Base-by-base conservation (phyloP, 2,113 vertebrate genomes). In the Gorsachius goisagi region DNA sequence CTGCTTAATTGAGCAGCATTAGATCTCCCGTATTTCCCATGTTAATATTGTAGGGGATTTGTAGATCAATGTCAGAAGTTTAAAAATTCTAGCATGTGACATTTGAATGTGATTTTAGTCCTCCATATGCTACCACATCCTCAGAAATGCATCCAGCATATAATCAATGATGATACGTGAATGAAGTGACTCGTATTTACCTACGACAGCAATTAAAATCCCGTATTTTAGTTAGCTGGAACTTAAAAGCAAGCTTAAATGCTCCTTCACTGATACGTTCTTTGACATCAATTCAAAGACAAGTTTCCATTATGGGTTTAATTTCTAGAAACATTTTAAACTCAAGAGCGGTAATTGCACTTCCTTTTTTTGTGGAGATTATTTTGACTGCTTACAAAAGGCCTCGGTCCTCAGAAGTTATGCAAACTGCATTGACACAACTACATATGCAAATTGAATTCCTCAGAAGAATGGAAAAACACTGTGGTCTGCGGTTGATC, bases 381-480 rank as follows among this genome's bases (percentile, higher is more conserved):
- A 27, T 71, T 88, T 45, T 75, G 68, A 47, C 74, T 60, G 66
- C 82, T 96, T 88, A 77, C 71, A 74, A 26, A 88, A 84, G 78
- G 63, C 47, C 85, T 83, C 59, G 63, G 77, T 88, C 94, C 79
- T 87, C 94, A 85, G 79, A 95, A 91, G 92, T 97, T 95, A 95
- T 23, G 88, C 96, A 96, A 96, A 90, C 76, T 9, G 66, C 37
- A 53, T 16, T 94, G 97, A 95, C 96, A 97, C 71, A 92, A 74
- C 88, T 84, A 79, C 56, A 47, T 55, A 94, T 98, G 97, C 96
- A 97, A 96, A 97, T 66, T 83, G 26, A 92, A 91, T 93, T 97
- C 97, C 96, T 95, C 97, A 94, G 96, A 96, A 95, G 91, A 97
- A 97, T 97, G 98, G 98, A 98, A 98, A 98, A 94, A 91, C 97